Evolutionary conservation across 1,140 invertebrate species (phyloP).

Genomic region (Drosophila nebulosa): DNA sequence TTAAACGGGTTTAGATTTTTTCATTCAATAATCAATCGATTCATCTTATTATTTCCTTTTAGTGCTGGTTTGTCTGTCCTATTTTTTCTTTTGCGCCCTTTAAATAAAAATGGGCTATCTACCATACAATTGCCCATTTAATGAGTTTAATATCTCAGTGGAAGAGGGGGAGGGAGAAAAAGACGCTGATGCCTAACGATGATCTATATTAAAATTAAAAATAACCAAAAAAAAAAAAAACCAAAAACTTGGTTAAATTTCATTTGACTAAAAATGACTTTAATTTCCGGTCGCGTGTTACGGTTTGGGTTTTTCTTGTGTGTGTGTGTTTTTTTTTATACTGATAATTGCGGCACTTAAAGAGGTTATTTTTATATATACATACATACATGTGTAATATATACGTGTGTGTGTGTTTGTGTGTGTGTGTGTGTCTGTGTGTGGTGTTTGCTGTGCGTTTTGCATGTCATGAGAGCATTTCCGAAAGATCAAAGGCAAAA

Average conservation of each 20-base stretch:
- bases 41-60: no score
- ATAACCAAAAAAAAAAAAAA: conserved; percentile 38
- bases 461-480: conserved; percentile 68
- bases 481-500: conserved; percentile 30
- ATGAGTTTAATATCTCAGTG: not conserved
- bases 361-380: conserved; percentile 25
- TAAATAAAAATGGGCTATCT: no score
- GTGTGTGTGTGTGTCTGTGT: not conserved
- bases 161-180: not conserved
- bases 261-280: conserved; percentile 63
- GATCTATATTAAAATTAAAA: conserved; percentile 19
- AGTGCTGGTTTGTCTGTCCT: no score
- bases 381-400: no score
- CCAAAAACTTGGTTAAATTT: conserved; percentile 48
- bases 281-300: conserved; percentile 79
- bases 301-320: conserved; percentile 8
- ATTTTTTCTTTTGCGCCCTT: no score
- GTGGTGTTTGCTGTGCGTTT: conserved; percentile 45
- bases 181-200: conserved; percentile 36
- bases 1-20: no score
- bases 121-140: not conserved
- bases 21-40: no score
- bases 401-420: not conserved
- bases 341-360: conserved; percentile 66
- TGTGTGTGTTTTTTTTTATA: conserved; percentile 41